Conservation (phyloP, 1,140 invertebrate genomes). For the Pogonomyrmex californicus region DNA sequence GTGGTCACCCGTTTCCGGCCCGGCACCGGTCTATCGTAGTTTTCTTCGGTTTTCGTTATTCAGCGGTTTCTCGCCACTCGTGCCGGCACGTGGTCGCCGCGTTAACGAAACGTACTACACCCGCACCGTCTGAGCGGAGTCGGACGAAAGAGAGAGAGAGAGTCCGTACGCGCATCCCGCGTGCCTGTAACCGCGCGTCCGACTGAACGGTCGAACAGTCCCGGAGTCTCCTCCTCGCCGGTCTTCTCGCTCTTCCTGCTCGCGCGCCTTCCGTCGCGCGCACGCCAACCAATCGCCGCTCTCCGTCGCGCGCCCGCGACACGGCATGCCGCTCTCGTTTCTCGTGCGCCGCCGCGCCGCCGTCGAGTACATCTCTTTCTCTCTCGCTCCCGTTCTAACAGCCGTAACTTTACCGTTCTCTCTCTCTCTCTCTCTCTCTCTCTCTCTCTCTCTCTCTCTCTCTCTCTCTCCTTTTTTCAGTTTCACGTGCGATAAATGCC, state of each 20-base stretch:
- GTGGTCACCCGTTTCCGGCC: too few species aligned
- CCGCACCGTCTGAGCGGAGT: conserved; percentile 62
- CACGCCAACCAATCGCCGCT: conserved; percentile 58
- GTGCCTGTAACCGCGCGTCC: conserved; percentile 85
- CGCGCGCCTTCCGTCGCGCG: conserved; percentile 65
- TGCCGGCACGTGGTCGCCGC: conserved; percentile 80
- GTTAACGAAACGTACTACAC: conserved; percentile 71
- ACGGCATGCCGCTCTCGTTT: conserved; percentile 50
- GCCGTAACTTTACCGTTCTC: too few species aligned
- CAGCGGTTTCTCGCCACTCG: conserved; percentile 40
- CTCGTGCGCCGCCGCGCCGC: conserved; percentile 34
- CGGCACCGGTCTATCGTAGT: conserved; percentile 9
- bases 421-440: neutral
- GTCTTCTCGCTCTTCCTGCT: conserved; percentile 79
- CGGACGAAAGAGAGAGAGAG: neutral
- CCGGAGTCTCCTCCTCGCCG: conserved; percentile 75
- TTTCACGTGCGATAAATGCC: conserved; percentile 20
- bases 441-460: neutral
- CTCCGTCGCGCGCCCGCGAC: conserved; percentile 65
- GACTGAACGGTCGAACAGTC: conserved; percentile 81
- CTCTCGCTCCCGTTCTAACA: too few species aligned
- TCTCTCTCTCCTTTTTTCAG: conserved; percentile 43
- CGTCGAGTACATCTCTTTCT: too few species aligned
- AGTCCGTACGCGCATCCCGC: conserved; percentile 82
- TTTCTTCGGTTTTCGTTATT: too few species aligned